A percentile compares a stretch with the other conserved stretches of the same genome.
phyloP scores from a whole-genome alignment of 1,140 invertebrate genomes.

The Spodoptera frugiperda region DNA sequence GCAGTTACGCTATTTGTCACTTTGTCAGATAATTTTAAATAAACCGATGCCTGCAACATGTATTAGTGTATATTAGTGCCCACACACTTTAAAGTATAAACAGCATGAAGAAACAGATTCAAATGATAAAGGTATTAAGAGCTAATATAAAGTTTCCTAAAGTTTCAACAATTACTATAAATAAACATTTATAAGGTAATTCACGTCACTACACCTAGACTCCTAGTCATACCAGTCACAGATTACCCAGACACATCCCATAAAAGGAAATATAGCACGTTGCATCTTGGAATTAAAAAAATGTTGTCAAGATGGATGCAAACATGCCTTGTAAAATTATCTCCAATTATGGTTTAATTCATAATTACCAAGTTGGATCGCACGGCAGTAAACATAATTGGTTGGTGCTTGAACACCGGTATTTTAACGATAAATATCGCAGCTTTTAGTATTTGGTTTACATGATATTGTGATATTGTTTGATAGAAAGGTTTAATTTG shows the following conservation, averaged over 20 bases:
- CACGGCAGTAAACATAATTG: conserved; percentile 67
- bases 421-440: conserved; percentile 65
- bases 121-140: background rate
- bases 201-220: background rate
- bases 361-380: conserved; percentile 64
- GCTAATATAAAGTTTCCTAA: too few relatives aligned
- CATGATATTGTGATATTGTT: conserved; percentile 19
- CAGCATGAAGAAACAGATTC: background rate
- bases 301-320: conserved; percentile 29
- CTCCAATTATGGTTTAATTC: conserved; percentile 66
- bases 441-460: conserved; percentile 38
- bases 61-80: too few relatives aligned
- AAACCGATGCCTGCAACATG: too few relatives aligned
- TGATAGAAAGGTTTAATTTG: conserved; percentile 16
- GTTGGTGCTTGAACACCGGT: conserved; percentile 52
- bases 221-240: conserved; percentile 6
- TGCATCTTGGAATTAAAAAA: conserved; percentile 22
- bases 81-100: too few relatives aligned
- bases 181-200: background rate
- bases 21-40: too few relatives aligned
- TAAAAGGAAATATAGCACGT: conserved; percentile 20
- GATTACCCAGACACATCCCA: conserved; percentile 1
- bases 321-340: conserved; percentile 59
- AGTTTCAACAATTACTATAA: background rate
- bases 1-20: too few relatives aligned